Conservation (phyloP, 1,140 invertebrate genomes). For the Agraylea sexmaculata region DNA sequence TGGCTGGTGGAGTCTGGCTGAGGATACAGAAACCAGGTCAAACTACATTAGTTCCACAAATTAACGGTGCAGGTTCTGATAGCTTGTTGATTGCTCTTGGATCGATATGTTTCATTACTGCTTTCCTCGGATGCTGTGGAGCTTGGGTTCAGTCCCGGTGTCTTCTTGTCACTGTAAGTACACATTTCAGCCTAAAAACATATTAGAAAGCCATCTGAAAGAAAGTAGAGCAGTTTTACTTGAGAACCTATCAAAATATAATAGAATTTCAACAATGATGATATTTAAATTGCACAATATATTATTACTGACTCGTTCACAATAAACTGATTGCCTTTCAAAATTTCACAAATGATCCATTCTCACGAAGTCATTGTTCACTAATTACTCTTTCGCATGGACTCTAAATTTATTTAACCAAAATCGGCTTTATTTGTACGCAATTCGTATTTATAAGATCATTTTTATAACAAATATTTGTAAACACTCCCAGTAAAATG, state of each 20-base stretch:
- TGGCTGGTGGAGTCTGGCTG: conserved; percentile 65
- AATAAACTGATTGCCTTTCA: conserved; percentile 2
- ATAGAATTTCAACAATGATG: not conserved
- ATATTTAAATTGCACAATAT: not conserved
- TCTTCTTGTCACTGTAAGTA: conserved; percentile 59
- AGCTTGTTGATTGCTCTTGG: conserved; percentile 55
- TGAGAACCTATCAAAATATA: not conserved
- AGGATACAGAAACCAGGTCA: conserved; percentile 57
- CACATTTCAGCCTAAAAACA: not conserved
- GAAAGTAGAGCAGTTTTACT: not conserved
- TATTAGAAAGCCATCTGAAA: not conserved
- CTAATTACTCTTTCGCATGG: not conserved
- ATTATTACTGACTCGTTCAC: not conserved
- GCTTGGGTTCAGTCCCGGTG: conserved; percentile 70
- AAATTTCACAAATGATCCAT: not conserved
- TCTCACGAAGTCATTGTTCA: not conserved
- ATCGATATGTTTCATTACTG: conserved; percentile 55
- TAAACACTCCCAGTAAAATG: no score
- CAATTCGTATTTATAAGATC: no score
- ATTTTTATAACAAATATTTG: no score
- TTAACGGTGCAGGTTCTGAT: conserved; percentile 56
- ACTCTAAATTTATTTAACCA: conserved; percentile 1
- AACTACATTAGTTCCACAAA: conserved; percentile 56
- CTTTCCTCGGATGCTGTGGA: conserved; percentile 72
- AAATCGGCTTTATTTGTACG: not conserved